Evolutionary conservation across 2,113 vertebrate species (phyloP), one percentile per base, ranked within the genome.

Genomic region (Urocolius indicus): DNA sequence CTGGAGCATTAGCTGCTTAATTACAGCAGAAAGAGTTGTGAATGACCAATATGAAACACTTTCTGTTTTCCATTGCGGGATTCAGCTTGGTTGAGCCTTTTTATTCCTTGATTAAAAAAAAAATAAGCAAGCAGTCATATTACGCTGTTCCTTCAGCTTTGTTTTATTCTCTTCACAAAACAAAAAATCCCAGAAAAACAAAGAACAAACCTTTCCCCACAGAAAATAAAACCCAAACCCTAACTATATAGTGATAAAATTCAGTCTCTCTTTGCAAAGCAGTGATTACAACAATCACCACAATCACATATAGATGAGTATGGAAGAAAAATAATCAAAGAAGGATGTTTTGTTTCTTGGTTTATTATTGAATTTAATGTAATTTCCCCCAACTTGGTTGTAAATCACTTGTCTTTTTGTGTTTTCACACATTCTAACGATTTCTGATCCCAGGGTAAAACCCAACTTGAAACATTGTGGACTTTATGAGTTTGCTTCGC

Each of bases 1-100:
- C 97, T 98, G 97, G 96, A 97, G 87, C 90, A 96, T 97, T 97
- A 97, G 93, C 88, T 97, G 94, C 89, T 97, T 97, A 98, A 97
- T 97, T 97, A 94, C 96, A 97, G 76, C 77, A 97, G 89, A 97
- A 97, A 97, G 54, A 97, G 67, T 96, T 49, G 91, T 72, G 89
- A 98, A 96, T 97, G 97, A 98, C 95, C 80, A 95, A 91, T 94
- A 76, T 71, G 87, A 95, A 91, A 94, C 89, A 90, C 90, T 91
- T 97, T 96, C 89, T 71, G 29, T 83, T 96, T 97, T 96, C 66
- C 72, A 90, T 30, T 87, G 48, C 52, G 92, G 59, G 88, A 87
- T 95, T 91, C 88, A 92, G 83, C 87, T 71, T 90, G 69, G 95
- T 96, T 96, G 63, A 96, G 77, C 67, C 59, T 94, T 90, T 89